Conservation (phyloP, 1,140 invertebrate genomes). For the Tyrophagus putrescentiae region DNA sequence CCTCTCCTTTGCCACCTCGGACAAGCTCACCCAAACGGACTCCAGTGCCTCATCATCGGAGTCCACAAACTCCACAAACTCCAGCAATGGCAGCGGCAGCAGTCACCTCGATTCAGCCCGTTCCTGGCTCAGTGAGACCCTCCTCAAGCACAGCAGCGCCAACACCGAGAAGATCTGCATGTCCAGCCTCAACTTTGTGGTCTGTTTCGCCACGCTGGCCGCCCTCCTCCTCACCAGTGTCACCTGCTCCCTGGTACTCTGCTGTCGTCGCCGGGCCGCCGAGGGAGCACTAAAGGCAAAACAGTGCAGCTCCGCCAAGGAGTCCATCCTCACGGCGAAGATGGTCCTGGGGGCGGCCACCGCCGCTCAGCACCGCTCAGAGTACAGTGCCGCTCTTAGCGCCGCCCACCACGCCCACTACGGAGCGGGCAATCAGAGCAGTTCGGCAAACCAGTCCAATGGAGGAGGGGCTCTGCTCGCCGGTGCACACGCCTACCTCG, state of each 20-base stretch:
- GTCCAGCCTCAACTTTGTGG: conserved; percentile 75
- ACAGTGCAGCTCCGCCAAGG: background rate
- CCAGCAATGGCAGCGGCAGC: too few species aligned
- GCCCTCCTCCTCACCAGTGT: conserved; percentile 63
- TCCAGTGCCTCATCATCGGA: background rate
- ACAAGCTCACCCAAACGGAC: conserved; percentile 33
- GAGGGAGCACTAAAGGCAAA: background rate
- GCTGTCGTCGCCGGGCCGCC: conserved; percentile 22
- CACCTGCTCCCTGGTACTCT: conserved; percentile 59
- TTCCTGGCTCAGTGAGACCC: too few species aligned
- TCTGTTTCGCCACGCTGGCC: conserved; percentile 60
- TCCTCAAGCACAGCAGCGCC: too few species aligned
- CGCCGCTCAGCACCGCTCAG: background rate
- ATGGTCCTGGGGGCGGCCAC: background rate
- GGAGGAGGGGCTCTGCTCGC: background rate
- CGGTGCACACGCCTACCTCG: conserved; percentile 3
- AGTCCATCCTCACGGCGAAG: background rate
- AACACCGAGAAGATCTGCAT: conserved; percentile 63
- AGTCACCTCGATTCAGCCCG: too few species aligned
- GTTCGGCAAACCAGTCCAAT: background rate
- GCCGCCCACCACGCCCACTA: background rate
- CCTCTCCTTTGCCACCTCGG: conserved; percentile 53
- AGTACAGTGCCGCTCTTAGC: too few species aligned
- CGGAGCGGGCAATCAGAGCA: background rate
- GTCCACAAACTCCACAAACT: conserved; percentile 2